Base-by-base conservation (phyloP, 2,888 invertebrate genomes). In the Agrochola circellaris region DNA sequence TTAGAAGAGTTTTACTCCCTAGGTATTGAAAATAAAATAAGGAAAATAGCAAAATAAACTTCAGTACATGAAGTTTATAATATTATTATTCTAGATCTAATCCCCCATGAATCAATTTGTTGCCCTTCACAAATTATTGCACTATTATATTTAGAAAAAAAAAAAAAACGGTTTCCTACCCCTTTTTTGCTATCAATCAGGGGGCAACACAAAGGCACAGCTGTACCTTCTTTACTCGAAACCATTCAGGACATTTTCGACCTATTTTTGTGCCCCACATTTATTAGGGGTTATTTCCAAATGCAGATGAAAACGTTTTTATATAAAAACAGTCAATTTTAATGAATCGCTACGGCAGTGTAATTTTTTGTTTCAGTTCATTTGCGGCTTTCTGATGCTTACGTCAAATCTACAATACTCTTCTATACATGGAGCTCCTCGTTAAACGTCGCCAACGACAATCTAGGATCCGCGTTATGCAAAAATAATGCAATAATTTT, bases 331-430 rank as follows among this genome's bases (percentile, higher is more conserved):
- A 60, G 56, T 73, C 75, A 74, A 77, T 72, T 78, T 75, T 26
- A 78, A 88, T 80, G 61, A 75, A 60, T 65, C 68, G 84, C 84
- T 85, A 79, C 75, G 77, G 77, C 73, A 76, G 76, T 89, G 79
- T 81, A n/a, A 34, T 38, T 38, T 38, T 65, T 73, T 83, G 73
- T 72, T 54, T 65, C 11, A 81, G 75, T 74, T 17, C 23, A 48
- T 56, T 71, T 67, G 61, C 30, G 45, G 62, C 72, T 75, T 75
- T 78, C 82, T 85, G 73, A 81, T 69, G 73, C 68, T 38, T 11
- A 23, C 42, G 56, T 42, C n/a, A 34, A 23, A 26, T 13, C 1
- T 38, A 73, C 17, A 2, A 30, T 42, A 23, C 11, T 7, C 48
- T 48, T 56, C 3, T 26, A 65, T 26, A 4, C 11, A 20, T 61